Base-by-base conservation (phyloP, 30 jellyfish, hydroid and myxozoan genomes). In the Catostylus mosaicus region DNA sequence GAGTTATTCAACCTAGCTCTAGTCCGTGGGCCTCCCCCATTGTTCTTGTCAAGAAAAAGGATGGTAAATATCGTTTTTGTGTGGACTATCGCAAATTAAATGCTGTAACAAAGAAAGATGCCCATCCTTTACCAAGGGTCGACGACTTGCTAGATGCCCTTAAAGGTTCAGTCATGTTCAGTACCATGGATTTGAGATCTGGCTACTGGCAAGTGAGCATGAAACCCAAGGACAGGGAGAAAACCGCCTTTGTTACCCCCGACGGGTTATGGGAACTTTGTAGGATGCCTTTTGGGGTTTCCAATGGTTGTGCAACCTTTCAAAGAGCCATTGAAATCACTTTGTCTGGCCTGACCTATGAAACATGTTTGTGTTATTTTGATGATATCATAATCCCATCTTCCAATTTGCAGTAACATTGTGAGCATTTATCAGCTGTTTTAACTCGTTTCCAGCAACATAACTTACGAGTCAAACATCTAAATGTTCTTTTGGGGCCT, bases 171-270 rank as follows among this genome's bases (percentile, higher is more conserved):
- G 2, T 30, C n/a, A 30, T 51, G 66, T 83, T 83, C 59, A 59
- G 67, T 38, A 83, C 94, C 65, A 29, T 83, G 38, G 94, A 83
- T 56, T 50, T 79, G 37, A 37, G 90, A 31, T 62, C 74, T 22
- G 88, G 88, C 67, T 77, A 77, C 34, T 77, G 88, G 88, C 88
- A 77, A 59, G 80, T 77, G 34, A 62, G 88, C 30, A 40, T 82
- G 30, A 33, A 52, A 3, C 56, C 75, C 46, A 30, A 37, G 1
- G 74, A 75, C 30, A 57, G 61, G 67, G 69, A 57, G 26, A 77
- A 77, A 20, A 77, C 80, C 24, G 78, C 88, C 18, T 77, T 77
- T 77, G 68, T 37, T n/a, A 62, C 88, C 67, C 88, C 88, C 12
- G 67, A 40, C 20, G 88, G 88, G 46, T 60, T 77, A 59, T 77